These are phyloP conservation scores for Crypturellus tataupa DNA, from an alignment of 2,797 vertebrate species.

Conservation along the genomic window DNA sequence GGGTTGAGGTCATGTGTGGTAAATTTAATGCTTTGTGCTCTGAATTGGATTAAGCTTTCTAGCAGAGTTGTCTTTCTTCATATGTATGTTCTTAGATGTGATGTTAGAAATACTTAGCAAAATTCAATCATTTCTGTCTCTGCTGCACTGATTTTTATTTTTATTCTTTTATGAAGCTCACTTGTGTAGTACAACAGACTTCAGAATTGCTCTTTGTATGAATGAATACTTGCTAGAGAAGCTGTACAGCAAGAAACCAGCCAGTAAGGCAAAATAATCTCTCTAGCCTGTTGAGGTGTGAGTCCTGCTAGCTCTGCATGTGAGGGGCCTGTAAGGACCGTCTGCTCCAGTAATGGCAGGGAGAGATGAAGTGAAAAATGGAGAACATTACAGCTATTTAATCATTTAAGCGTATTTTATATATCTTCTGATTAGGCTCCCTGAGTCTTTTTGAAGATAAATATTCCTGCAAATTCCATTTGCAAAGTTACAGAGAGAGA, in stretches of 20 bases:
- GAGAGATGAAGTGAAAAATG: not conserved
- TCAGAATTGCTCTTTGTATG: not conserved
- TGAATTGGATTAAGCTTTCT: not conserved
- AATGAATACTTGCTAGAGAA: not conserved
- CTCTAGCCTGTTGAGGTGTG: not conserved
- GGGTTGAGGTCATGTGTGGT: not conserved
- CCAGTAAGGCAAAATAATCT: not conserved
- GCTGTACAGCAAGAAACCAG: not conserved
- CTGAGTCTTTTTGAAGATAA: not conserved
- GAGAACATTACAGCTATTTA: not conserved
- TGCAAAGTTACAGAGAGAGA: not conserved
- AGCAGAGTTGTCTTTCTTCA: not conserved
- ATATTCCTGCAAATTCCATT: not conserved
- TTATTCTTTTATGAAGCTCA: not conserved
- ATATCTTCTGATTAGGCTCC: not conserved
- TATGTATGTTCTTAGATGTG: not conserved
- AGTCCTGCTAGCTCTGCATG: not conserved
- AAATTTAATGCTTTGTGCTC: not conserved
- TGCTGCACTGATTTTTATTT: not conserved
- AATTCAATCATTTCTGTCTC: not conserved
- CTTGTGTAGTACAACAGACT: not conserved
- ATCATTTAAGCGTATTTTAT: not conserved
- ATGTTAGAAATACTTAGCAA: not conserved
- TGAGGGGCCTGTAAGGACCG: not conserved
- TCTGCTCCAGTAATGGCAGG: not conserved